A percentile compares a stretch with the other conserved stretches of the same genome.
These are phyloP conservation scores for Crepidodera aurea DNA, from an alignment of 2,888 invertebrate genomes.

Conservation along the genomic window DNA sequence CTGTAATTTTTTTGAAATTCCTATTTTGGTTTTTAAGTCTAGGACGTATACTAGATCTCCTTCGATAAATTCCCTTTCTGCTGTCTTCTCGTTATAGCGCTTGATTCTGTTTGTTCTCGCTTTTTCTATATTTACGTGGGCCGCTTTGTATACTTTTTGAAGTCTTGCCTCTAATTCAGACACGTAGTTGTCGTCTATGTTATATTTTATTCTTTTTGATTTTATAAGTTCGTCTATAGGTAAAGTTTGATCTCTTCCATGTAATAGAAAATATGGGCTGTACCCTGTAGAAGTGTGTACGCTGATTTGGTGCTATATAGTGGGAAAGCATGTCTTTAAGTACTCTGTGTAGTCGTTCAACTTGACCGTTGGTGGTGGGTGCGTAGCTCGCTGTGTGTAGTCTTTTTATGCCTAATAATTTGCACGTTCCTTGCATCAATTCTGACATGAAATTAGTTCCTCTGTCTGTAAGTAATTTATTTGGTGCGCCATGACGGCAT, in stretches of 20 bases:
- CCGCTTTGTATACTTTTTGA: slow-evolving; percentile 9
- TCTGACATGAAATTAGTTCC: slow-evolving; percentile 46
- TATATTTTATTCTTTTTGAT: slow-evolving; percentile 33
- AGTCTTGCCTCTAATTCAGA: slow-evolving; percentile 25
- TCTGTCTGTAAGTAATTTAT: slow-evolving; percentile 47
- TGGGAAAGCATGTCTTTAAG: slow-evolving; percentile 47
- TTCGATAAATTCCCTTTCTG: not conserved
- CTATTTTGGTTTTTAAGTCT: not conserved
- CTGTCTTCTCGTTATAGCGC: slow-evolving; percentile 2
- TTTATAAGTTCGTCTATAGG: slow-evolving; percentile 37
- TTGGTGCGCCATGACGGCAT: slow-evolving; percentile 45
- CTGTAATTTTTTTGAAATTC: slow-evolving; percentile 18
- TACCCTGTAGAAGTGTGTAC: slow-evolving; percentile 34
- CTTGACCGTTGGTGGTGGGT: slow-evolving; percentile 49
- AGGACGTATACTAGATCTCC: slow-evolving; percentile 15
- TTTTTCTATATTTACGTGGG: not conserved
- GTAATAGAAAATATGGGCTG: slow-evolving; percentile 41
- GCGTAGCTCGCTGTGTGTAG: slow-evolving; percentile 48
- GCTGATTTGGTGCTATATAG: slow-evolving; percentile 40
- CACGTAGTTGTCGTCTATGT: slow-evolving; percentile 38
- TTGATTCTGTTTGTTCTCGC: not conserved
- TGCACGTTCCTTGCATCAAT: slow-evolving; percentile 46
- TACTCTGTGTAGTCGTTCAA: slow-evolving; percentile 49
- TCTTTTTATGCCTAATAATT: slow-evolving; percentile 42
- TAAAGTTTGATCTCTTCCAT: slow-evolving; percentile 38